Conservation (phyloP, 2,888 invertebrate genomes). For the Andrena haemorrhoa region DNA sequence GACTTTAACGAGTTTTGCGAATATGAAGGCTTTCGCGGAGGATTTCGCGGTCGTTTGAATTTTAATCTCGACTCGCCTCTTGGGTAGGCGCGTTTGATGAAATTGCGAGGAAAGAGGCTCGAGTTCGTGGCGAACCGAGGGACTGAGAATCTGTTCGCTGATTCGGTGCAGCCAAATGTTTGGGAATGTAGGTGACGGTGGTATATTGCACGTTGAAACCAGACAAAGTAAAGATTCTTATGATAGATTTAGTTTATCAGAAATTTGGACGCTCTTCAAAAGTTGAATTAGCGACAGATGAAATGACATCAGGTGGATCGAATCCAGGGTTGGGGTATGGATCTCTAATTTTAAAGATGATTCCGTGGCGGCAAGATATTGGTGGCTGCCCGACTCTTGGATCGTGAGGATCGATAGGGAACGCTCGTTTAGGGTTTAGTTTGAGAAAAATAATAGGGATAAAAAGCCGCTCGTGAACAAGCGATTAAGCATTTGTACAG, state of each 20-base stretch:
- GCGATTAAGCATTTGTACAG: constrained; percentile 57
- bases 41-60: constrained; percentile 36
- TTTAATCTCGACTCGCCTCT: constrained; percentile 8
- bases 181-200: not conserved
- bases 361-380: constrained; percentile 15
- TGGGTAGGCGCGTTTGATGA: not conserved
- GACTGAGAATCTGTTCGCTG: no score
- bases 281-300: not conserved
- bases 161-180: no score
- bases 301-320: constrained; percentile 35
- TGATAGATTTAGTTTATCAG: not conserved
- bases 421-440: constrained; percentile 49
- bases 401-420: not conserved
- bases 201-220: no score
- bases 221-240: not conserved
- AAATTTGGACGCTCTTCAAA: constrained; percentile 40
- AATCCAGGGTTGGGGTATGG: constrained; percentile 37
- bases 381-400: not conserved
- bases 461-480: constrained; percentile 46
- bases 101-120: no score
- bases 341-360: constrained; percentile 57
- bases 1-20: constrained; percentile 38
- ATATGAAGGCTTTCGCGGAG: constrained; percentile 18
- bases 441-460: constrained; percentile 24
- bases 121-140: no score